Evolutionary conservation across 2,113 vertebrate species (phyloP).

Genomic region (Semnopithecus entellus): DNA sequence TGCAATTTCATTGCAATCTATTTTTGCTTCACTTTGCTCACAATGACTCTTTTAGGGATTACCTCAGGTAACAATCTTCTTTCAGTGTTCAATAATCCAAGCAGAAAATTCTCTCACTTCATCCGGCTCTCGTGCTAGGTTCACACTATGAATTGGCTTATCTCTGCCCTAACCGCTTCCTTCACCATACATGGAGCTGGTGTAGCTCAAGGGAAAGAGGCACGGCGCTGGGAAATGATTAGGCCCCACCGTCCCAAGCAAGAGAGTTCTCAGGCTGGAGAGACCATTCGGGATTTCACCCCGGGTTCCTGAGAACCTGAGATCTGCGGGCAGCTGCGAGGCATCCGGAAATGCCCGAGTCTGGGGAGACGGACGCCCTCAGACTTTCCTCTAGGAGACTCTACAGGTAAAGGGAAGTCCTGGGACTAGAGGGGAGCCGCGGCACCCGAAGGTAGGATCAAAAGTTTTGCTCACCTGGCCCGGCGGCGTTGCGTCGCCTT

Average conservation of each 20-base stretch:
- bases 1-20: neutral
- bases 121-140: neutral
- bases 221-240: neutral
- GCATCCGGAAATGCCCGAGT: neutral
- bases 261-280: neutral
- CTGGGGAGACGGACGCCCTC: neutral
- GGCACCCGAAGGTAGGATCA: fast-evolving
- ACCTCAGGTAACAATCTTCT: neutral
- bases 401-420: neutral
- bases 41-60: neutral
- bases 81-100: neutral
- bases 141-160: neutral
- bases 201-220: neutral
- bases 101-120: neutral
- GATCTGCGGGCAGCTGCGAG: neutral
- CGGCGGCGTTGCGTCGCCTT: neutral
- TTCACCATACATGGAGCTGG: neutral
- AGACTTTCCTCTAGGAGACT: neutral
- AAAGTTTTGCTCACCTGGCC: fast-evolving
- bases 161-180: neutral
- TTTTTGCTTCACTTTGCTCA: neutral
- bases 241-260: neutral
- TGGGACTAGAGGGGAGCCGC: neutral
- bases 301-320: neutral
- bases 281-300: neutral